A percentile compares a stretch with the other conserved stretches of the same genome.
phyloP scores from a whole-genome alignment of 2,797 vertebrate species.

The Echeneis naucrates region DNA sequence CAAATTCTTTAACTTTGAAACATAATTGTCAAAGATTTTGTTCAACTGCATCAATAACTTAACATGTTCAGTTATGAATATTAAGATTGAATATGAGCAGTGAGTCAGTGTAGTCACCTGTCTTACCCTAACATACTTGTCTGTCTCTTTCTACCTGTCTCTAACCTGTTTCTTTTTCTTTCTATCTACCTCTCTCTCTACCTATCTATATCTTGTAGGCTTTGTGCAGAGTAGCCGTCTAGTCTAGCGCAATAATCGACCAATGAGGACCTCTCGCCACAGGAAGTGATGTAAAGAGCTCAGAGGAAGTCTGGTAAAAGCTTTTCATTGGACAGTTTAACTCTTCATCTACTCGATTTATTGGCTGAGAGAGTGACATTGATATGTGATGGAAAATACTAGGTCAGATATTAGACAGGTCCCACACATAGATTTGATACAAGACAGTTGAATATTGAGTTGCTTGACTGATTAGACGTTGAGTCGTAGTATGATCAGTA shows the following conservation, averaged over 20 bases:
- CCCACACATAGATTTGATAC: not conserved
- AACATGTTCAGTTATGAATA: too few relatives aligned
- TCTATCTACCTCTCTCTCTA: conserved; percentile 14
- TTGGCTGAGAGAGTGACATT: conserved; percentile 30
- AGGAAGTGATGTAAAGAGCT: conserved; percentile 67
- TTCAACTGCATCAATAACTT: not conserved
- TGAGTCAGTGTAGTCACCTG: not conserved
- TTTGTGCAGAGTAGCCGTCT: conserved; percentile 75
- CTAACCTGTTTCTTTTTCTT: conserved; percentile 1
- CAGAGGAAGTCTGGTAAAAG: conserved; percentile 49
- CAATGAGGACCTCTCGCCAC: conserved; percentile 60
- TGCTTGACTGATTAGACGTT: not conserved
- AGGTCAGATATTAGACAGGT: not conserved
- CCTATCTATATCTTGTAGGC: conserved; percentile 49
- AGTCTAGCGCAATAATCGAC: conserved; percentile 64
- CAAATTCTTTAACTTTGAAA: too few relatives aligned
- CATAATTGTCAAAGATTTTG: too few relatives aligned
- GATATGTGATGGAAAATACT: not conserved
- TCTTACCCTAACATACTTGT: not conserved
- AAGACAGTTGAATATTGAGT: not conserved
- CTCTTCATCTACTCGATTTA: conserved; percentile 31
- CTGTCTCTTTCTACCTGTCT: conserved; percentile 5
- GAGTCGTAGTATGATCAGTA: not conserved
- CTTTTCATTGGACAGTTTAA: conserved; percentile 44
- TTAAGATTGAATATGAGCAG: not conserved